Evolutionary conservation across 2,888 invertebrate genomes (phyloP), one percentile per base, ranked within the genome.

Genomic region (Caenorhabditis sp.): DNA sequence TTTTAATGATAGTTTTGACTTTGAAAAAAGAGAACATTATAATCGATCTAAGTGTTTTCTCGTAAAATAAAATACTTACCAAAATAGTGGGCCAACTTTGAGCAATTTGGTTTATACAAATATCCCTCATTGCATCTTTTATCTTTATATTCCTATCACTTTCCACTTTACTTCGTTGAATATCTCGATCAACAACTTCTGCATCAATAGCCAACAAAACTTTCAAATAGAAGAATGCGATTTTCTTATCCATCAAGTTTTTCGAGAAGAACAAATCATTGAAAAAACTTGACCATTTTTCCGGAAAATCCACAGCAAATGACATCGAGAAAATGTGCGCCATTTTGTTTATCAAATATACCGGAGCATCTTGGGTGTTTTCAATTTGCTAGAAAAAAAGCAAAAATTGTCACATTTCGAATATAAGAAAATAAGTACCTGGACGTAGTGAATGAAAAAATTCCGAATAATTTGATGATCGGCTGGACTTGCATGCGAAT

Each of bases 61-160:
- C 14, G 23, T 7, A 21, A 21, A 53, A 5, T 21, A 20, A 60
- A 17, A 12, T 20, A 26, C 50, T 60, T 84, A 91, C 91, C 88
- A 91, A 83, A 72, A 91, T 90, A 43, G 89, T 88, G 69, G 88
- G 89, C 91, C 91, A 91, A 21, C 91, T 90, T 70, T 90, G 89
- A 1, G 90, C 90, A 56, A 91, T 82, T 74, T 89, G 88, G 25
- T 86, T 75, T n/a, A 91, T 89, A 85, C 89, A 89, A 26, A 89
- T 88, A 67, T 90, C 90, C 68, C 91, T 87, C 90, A 91, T 91
- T 3, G 88, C 88, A 83, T 91, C 91, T 82, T 91, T 91, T 43
- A 91, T 90, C 67, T 88, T 74, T 7, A 90, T 89, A 83, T 91
- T 91, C 65, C 90, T 84, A 76, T 91, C 91, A 23, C 88, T 88